phyloP scores from a whole-genome alignment of 1,140 invertebrate genomes.

The Marisa cornuarietis region DNA sequence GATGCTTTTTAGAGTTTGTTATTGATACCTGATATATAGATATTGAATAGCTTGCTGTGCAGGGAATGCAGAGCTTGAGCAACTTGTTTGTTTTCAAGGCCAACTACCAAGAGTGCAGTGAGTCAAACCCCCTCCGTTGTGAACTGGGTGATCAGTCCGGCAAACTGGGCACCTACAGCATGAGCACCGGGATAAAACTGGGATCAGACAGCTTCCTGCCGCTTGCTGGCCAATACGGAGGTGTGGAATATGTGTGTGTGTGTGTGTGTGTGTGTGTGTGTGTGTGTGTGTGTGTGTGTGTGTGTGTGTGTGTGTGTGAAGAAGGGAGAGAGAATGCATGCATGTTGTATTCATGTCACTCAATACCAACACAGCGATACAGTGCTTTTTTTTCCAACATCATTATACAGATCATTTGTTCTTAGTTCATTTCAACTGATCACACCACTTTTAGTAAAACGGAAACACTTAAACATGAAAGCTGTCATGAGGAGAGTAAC shows the following conservation, averaged over 20 bases:
- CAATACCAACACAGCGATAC: not conserved
- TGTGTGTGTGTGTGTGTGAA: slow-evolving; percentile 1
- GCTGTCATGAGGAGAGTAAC: too few relatives aligned
- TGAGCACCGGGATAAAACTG: slow-evolving; percentile 81
- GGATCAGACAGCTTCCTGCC: slow-evolving; percentile 89
- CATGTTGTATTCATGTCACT: not conserved
- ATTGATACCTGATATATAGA: not conserved
- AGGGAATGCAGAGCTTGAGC: slow-evolving; percentile 72
- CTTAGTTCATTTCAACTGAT: not conserved
- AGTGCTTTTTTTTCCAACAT: too few relatives aligned
- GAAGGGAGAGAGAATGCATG: too few relatives aligned
- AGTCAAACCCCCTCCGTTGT: slow-evolving; percentile 87
- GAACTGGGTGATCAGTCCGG: slow-evolving; percentile 92
- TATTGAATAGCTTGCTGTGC: slow-evolving; percentile 33
- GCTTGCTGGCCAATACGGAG: slow-evolving; percentile 69
- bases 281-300: slow-evolving; percentile 10
- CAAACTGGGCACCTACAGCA: slow-evolving; percentile 82
- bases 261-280: slow-evolving; percentile 6
- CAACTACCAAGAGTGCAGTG: slow-evolving; percentile 84
- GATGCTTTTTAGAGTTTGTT: not conserved
- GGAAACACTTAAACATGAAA: too few relatives aligned
- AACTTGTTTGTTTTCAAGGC: slow-evolving; percentile 73
- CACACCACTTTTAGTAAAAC: too few relatives aligned
- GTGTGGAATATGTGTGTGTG: slow-evolving; percentile 41
- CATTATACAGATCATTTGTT: too few relatives aligned